Evolutionary conservation across 2,113 vertebrate genomes (phyloP).

Genomic region (Struthio camelus): DNA sequence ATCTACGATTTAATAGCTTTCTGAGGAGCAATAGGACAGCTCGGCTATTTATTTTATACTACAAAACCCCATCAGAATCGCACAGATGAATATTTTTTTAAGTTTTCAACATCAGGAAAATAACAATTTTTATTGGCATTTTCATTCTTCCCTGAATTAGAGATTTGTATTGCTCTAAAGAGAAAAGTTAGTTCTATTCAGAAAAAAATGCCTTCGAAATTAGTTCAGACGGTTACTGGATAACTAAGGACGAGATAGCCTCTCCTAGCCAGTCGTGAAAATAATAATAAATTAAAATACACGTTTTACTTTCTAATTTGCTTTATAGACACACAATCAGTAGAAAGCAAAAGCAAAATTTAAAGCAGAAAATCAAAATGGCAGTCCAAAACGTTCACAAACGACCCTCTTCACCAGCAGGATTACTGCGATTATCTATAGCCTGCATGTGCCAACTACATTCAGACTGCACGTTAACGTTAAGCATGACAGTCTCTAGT

Average conservation of each 20-base stretch:
- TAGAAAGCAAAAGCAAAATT: background rate
- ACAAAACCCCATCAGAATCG: background rate
- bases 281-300: conserved; percentile 37
- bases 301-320: conserved; percentile 15
- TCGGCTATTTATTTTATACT: background rate
- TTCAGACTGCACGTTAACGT: conserved; percentile 48
- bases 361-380: background rate
- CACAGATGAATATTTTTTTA: background rate
- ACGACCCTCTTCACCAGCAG: background rate
- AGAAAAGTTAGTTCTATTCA: background rate
- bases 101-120: conserved; percentile 2
- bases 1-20: background rate
- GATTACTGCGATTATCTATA: background rate
- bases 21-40: background rate
- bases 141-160: conserved; percentile 26
- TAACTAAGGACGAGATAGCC: background rate
- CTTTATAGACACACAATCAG: background rate
- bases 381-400: background rate
- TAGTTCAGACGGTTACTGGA: background rate
- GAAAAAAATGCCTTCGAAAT: conserved; percentile 41
- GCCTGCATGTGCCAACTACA: background rate
- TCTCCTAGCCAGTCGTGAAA: background rate
- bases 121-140: background rate
- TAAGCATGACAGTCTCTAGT: background rate
- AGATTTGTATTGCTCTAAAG: background rate